Base-by-base conservation (phyloP, 2,113 vertebrate species). In the Silurus meridionalis region DNA sequence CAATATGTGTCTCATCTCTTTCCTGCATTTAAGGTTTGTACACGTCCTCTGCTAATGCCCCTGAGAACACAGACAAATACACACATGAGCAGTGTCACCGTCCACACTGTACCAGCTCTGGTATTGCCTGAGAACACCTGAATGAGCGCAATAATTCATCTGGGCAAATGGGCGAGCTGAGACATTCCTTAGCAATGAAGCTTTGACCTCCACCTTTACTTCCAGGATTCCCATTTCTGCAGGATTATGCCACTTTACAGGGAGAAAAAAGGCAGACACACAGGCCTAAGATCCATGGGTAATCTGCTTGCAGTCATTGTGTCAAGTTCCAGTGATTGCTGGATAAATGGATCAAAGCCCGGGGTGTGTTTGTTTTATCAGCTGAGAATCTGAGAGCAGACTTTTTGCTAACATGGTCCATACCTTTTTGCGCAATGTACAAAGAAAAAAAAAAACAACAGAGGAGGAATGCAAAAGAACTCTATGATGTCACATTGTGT, bases 401-500 rank as follows among this genome's bases (percentile, higher is more conserved):
- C 92, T 93, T 93, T 92, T 91, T 91, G 90, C 88, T 90, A 77
- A 75, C 83, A 87, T 90, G 57, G 87, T 85, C 88, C 91, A 88
- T 90, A 92, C 93, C 93, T 93, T 91, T 93, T 91, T 93, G 91
- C 87, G 88, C 86, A 88, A 84, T 58, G 77, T 37, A 25, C 4
- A 78, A 55, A 55, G n/a, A 13, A 67, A 86, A 53, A 77, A 77
- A 79, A 48, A 82, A 37, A 55, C 28, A 17, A 57, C 11, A 67
- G 15, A 83, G 46, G 21, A 66, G 50, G 63, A 53, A 67, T 66
- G 57, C 74, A 88, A 85, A 86, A 86, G 89, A 88, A 50, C 25
- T 79, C 89, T 90, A 95, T 95, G 93, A 95, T 93, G 93, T 95
- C 94, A 95, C 90, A 86, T 94, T 93, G 93, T 95, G 94, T 94